Evolutionary conservation across 2,888 invertebrate genomes (phyloP), one percentile per base, ranked within the genome.

Genomic region (Suillia variegata): DNA sequence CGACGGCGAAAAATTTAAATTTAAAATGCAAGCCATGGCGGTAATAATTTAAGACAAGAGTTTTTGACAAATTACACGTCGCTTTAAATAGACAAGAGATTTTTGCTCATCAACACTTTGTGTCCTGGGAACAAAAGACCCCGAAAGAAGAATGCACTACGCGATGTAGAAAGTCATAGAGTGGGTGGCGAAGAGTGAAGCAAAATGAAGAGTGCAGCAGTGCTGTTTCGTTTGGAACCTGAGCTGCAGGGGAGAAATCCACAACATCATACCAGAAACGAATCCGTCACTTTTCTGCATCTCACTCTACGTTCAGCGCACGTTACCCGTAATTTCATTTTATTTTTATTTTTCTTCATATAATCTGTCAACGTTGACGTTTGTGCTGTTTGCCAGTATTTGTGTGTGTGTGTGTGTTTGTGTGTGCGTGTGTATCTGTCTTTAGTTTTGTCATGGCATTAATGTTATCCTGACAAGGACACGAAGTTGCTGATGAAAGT

Each of bases 31-130:
- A n/a, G n/a, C n/a, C 26, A 26, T 26, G 10, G 10, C 26, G 26
- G 26, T 10, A 26, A 26, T 26, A 26, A 5, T 10, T 26, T 26
- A 5, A 26, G 26, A 26, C 26, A 26, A 26, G 26, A 26, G 26
- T 26, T 26, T 57, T 53, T 57, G 57, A 61, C 61, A 57, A 61
- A 61, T 61, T 61, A 61, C 54, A 61, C 45, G 61, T 56, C 61
- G 54, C 38, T 61, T 57, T 57, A 42, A 57, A 54, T 57, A 57
- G 61, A 57, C 54, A 61, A 54, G 54, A 54, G 54, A 21, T 24
- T 48, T 50, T 57, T 34, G 50, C 57, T 61, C 54, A 56, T 50
- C 49, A 51, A 45, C 56, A 31, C 52, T 33, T 18, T 50, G 22
- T 17, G 26, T 20, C n/a, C 42, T 12, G 31, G 22, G 38, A 42